Conservation (phyloP, 64 coral and sea anemone genomes). For the Montipora capricornis region DNA sequence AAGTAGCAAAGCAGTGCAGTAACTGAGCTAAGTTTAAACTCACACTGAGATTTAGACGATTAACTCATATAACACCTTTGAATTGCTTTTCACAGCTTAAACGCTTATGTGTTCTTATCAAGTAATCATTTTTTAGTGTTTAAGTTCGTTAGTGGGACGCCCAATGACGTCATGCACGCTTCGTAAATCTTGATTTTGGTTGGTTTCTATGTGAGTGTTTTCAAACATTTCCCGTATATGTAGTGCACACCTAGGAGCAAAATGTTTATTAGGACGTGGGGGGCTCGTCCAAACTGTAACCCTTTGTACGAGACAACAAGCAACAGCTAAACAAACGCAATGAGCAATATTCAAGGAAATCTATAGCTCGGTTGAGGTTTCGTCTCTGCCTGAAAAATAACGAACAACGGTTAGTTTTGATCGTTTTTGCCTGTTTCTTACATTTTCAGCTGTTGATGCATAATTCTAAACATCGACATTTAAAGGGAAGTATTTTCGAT, state of each 20-base stretch:
- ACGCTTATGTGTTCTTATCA: neutral
- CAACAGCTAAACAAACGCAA: neutral
- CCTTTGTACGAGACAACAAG: neutral
- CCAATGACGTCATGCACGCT: neutral
- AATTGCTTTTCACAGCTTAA: neutral
- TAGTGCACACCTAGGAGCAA: neutral
- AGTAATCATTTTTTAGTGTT: neutral
- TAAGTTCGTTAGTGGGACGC: neutral
- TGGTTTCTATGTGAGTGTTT: too few relatives aligned
- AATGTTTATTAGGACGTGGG: neutral
- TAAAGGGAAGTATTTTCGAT: too few relatives aligned
- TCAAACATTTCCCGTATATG: neutral
- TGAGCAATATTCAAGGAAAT: neutral
- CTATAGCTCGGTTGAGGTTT: neutral
- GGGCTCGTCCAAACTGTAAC: neutral
- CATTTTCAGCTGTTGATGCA: neutral
- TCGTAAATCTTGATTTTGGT: neutral
- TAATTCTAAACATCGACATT: too few relatives aligned
- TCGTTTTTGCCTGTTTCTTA: neutral
- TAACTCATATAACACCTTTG: neutral
- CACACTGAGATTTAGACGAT: neutral
- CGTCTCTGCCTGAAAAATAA: neutral
- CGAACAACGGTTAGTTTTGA: neutral
- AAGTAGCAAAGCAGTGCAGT: neutral
- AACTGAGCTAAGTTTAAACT: neutral